These are phyloP conservation scores for Rhabdomys dilectus DNA, from an alignment of 2,113 vertebrate species.

Conservation along the genomic window DNA sequence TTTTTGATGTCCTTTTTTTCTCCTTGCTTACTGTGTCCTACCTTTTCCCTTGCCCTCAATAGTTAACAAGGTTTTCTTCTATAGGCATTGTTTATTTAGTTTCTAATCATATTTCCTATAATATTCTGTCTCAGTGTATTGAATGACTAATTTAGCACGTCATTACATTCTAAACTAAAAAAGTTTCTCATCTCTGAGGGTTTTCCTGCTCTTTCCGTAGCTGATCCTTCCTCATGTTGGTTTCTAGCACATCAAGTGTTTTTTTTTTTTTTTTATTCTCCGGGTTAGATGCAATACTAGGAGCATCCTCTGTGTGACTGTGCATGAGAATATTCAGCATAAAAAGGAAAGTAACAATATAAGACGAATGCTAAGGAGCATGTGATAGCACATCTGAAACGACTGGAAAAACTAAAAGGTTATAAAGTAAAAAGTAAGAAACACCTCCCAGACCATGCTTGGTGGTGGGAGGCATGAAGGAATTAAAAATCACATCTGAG, in stretches of 20 bases:
- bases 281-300: not conserved
- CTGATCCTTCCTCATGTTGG: not conserved
- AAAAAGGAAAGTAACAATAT: no score
- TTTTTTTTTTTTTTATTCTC: not conserved
- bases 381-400: not conserved
- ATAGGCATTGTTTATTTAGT: not conserved
- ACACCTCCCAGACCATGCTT: not conserved
- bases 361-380: not conserved
- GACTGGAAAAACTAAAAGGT: not conserved
- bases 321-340: not conserved
- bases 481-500: not conserved
- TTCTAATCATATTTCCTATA: not conserved
- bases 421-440: not conserved
- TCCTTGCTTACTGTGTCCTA: not conserved
- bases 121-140: not conserved
- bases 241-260: not conserved
- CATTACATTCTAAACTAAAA: not conserved
- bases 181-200: not conserved
- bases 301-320: not conserved
- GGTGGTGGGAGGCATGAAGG: not conserved
- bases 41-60: not conserved
- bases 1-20: not conserved
- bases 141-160: not conserved
- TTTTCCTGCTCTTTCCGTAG: not conserved
- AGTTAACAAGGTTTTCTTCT: not conserved